Evolutionary conservation across 2,113 vertebrate species (phyloP).

Genomic region (Oncorhynchus kisutch): DNA sequence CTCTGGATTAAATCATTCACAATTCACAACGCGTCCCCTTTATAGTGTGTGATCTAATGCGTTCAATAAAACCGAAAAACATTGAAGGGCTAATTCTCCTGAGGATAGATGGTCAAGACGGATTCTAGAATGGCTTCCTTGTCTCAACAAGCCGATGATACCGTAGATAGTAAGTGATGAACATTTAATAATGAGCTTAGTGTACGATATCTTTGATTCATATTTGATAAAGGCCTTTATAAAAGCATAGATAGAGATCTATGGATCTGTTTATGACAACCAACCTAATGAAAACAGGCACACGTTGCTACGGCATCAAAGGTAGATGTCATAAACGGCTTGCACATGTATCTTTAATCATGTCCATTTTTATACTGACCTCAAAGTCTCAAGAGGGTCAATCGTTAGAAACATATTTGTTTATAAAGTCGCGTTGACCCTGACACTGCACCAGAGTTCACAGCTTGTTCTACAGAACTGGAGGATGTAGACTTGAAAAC

Average conservation of each 20-base stretch:
- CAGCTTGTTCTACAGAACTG: neutral
- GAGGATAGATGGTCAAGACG: neutral
- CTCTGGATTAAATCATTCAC: constrained; percentile 1
- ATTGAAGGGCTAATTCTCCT: neutral
- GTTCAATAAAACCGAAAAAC: neutral
- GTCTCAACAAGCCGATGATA: neutral
- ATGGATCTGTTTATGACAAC: no score
- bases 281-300: no score
- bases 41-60: neutral
- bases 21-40: neutral
- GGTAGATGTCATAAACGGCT: no score
- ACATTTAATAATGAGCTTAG: neutral
- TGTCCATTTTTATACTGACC: no score
- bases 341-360: no score
- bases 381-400: no score
- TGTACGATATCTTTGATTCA: no score
- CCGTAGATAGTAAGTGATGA: neutral
- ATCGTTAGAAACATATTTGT: no score
- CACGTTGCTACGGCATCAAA: no score
- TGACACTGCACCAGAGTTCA: neutral
- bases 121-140: neutral
- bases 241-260: no score
- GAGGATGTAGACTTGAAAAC: neutral
- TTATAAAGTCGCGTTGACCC: neutral
- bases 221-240: no score